Evolutionary conservation across 2,888 invertebrate genomes (phyloP), one percentile per base, ranked within the genome.

Genomic region (Athripsodes cinereus): DNA sequence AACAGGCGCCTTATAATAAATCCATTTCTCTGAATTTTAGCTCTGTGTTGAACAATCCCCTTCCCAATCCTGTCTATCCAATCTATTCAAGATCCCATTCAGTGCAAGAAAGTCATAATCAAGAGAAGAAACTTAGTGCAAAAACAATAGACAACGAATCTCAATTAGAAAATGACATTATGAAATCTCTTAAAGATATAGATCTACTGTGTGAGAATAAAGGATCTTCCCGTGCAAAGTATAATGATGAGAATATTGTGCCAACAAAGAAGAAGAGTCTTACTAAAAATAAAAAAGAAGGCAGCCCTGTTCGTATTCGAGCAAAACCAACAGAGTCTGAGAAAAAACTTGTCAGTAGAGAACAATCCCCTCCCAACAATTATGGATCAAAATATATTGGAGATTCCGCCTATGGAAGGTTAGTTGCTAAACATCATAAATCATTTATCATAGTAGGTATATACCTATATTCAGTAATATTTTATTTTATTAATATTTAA

Each of bases 391-490:
- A 60, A 56, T 60, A 57, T 26, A 40, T 56, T 50, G 55, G 55
- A 22, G 91, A 91, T 73, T 91, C 91, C 22, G 91, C 91, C 55
- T 91, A 91, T 75, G 89, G 89, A 82, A 91, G 91, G 91, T 91
- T 78, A 79, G 78, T 74, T 55, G 19, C 21, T 47, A 20, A 8
- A 20, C 20, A 20, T 47, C 6, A 20, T 19, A 40, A 2, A n/a
- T n/a, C n/a, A n/a, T n/a, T n/a, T n/a, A n/a, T n/a, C n/a, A n/a
- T n/a, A n/a, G n/a, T n/a, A n/a, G n/a, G n/a, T n/a, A n/a, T n/a
- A n/a, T n/a, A n/a, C n/a, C n/a, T n/a, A n/a, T n/a, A n/a, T n/a
- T n/a, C n/a, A n/a, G n/a, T n/a, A n/a, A n/a, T n/a, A n/a, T n/a
- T n/a, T n/a, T n/a, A 10, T 26, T 26, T 26, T 26, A 6, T 26